These are phyloP conservation scores for Lagorchestes hirsutus DNA, from an alignment of 2,797 vertebrate species.

Conservation along the genomic window DNA sequence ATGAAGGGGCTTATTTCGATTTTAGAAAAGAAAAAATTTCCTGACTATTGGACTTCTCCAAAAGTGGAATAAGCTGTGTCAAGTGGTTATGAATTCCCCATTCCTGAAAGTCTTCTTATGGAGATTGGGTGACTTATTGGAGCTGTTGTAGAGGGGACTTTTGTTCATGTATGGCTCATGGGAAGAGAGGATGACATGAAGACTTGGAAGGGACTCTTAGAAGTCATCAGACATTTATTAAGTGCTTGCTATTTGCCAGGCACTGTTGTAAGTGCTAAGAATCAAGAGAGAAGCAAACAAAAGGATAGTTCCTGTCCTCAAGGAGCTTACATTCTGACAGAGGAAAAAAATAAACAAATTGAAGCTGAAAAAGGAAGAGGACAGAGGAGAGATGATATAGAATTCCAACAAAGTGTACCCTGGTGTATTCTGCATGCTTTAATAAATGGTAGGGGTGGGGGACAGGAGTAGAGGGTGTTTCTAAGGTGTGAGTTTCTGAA, in stretches of 20 bases:
- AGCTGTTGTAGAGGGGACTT: background rate
- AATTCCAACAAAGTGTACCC: background rate
- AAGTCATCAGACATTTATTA: background rate
- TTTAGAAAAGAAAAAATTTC: background rate
- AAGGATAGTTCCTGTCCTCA: background rate
- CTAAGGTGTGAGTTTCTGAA: background rate
- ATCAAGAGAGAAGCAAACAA: background rate
- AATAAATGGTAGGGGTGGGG: background rate
- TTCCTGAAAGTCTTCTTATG: background rate
- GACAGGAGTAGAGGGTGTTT: background rate
- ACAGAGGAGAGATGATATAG: background rate
- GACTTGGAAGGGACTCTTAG: background rate
- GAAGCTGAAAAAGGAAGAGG: background rate
- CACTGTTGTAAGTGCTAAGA: background rate
- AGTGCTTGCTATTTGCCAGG: background rate
- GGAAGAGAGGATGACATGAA: background rate
- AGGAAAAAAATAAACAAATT: background rate
- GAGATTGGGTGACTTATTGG: background rate
- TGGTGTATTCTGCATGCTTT: background rate
- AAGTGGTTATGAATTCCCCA: background rate
- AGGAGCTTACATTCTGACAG: background rate
- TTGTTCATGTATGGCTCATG: background rate
- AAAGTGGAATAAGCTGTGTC: background rate
- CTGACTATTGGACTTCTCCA: background rate
- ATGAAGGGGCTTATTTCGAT: background rate